A percentile compares a stretch with the other conserved stretches of the same genome.
Conservation (phyloP, 2,113 vertebrate genomes). For the Strix aluco region DNA sequence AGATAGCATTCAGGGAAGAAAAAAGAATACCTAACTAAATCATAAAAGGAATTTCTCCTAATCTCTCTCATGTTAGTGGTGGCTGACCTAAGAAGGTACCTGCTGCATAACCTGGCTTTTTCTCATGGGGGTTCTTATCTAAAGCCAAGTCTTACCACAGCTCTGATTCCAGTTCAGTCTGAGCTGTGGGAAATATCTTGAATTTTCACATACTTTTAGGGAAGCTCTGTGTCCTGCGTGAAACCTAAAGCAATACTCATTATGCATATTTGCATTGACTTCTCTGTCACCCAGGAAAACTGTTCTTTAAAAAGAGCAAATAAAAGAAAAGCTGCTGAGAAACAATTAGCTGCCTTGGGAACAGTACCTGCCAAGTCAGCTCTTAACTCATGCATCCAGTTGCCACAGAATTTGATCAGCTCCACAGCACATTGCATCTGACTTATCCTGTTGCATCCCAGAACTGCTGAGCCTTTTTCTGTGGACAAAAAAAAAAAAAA, state of each 20-base stretch:
- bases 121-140: neutral
- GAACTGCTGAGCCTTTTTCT: slow-evolving; percentile 16
- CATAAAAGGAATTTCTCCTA: slow-evolving; percentile 63
- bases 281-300: slow-evolving; percentile 53
- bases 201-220: neutral
- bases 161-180: neutral
- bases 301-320: neutral
- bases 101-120: neutral
- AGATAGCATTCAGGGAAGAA: slow-evolving; percentile 2
- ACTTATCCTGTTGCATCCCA: neutral
- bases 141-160: neutral
- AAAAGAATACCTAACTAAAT: slow-evolving; percentile 26
- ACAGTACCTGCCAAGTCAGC: slow-evolving; percentile 33
- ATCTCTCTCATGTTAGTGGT: slow-evolving; percentile 37
- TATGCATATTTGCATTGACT: slow-evolving; percentile 39
- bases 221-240: neutral
- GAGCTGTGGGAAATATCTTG: slow-evolving; percentile 28
- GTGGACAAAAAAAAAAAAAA: neutral
- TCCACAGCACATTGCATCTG: slow-evolving; percentile 4
- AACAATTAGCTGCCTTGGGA: slow-evolving; percentile 1
- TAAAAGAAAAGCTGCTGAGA: neutral
- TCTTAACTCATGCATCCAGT: neutral
- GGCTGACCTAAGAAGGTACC: neutral
- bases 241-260: slow-evolving; percentile 17
- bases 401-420: neutral